These are phyloP conservation scores for Chlorodrepanis virens DNA, from an alignment of 2,113 vertebrate species.

Conservation along the genomic window DNA sequence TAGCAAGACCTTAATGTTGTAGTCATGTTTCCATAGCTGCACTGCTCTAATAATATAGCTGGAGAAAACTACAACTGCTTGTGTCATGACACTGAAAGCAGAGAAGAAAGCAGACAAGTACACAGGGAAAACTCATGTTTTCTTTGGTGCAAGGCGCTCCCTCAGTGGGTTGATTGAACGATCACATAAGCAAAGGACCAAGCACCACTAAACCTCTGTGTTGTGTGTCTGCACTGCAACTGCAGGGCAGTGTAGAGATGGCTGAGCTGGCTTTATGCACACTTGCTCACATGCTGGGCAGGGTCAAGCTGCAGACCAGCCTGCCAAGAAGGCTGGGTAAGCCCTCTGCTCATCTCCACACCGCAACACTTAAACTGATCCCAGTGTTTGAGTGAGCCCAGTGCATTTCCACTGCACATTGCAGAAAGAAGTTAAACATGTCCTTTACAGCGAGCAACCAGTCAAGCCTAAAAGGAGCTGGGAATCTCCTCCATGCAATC, in stretches of 20 bases:
- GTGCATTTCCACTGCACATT: not conserved
- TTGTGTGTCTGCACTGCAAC: fast-evolving
- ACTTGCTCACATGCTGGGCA: not conserved
- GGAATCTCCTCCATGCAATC: not conserved
- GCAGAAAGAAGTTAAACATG: not conserved
- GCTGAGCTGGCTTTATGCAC: not conserved
- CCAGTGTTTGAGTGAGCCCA: not conserved
- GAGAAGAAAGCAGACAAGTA: not conserved
- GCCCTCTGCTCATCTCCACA: not conserved
- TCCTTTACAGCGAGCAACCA: not conserved
- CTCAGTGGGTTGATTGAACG: not conserved
- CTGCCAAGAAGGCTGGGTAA: not conserved
- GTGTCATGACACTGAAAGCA: not conserved
- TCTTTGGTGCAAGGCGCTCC: not conserved
- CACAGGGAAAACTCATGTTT: not conserved
- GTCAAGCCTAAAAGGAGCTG: not conserved
- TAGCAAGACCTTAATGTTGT: not conserved
- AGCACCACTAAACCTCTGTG: not conserved
- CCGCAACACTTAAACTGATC: not conserved
- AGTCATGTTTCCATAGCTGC: not conserved
- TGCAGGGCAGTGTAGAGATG: not conserved
- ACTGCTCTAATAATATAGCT: not conserved
- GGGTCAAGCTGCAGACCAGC: not conserved
- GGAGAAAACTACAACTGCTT: not conserved
- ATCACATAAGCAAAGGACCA: not conserved